Evolutionary conservation across 2,888 invertebrate species (phyloP).

Genomic region (Galerucella nymphaeae): DNA sequence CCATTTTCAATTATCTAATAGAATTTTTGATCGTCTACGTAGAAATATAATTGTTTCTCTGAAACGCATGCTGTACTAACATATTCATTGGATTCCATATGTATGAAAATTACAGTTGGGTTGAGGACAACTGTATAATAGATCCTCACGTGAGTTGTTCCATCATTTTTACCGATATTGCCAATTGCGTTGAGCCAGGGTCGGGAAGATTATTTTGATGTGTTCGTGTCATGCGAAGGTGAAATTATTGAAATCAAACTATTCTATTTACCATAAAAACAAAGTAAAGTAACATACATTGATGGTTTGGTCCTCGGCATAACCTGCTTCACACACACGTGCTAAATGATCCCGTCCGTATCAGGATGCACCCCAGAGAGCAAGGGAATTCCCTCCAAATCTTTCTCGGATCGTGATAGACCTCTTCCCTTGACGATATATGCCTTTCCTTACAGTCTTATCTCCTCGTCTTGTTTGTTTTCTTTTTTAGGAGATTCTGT

Average conservation of each 20-base stretch:
- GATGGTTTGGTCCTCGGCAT: too few species aligned
- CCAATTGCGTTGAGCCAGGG: slow-evolving; percentile 17
- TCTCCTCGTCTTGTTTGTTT: too few species aligned
- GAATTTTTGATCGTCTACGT: not conserved
- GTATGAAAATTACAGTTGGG: slow-evolving; percentile 28
- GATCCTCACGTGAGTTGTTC: slow-evolving; percentile 28
- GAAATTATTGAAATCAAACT: not conserved
- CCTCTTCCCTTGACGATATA: too few species aligned
- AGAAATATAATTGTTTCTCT: slow-evolving; percentile 23
- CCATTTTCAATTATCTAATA: not conserved
- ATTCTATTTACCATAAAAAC: not conserved
- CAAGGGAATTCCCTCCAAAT: too few species aligned
- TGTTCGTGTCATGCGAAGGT: not conserved
- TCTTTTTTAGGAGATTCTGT: too few species aligned
- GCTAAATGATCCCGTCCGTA: too few species aligned
- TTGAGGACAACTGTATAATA: slow-evolving; percentile 13
- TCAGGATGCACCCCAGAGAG: too few species aligned
- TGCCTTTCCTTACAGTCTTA: too few species aligned
- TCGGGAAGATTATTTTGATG: slow-evolving; percentile 2
- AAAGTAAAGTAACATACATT: not conserved
- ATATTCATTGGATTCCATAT: slow-evolving; percentile 30
- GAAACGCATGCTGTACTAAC: slow-evolving; percentile 19
- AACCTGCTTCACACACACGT: too few species aligned
- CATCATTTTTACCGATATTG: slow-evolving; percentile 21
- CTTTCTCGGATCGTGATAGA: too few species aligned